A percentile compares a stretch with the other conserved stretches of the same genome.
Evolutionary conservation across 2,797 vertebrate species (phyloP).

Genomic region (Lacerta bilineata): DNA sequence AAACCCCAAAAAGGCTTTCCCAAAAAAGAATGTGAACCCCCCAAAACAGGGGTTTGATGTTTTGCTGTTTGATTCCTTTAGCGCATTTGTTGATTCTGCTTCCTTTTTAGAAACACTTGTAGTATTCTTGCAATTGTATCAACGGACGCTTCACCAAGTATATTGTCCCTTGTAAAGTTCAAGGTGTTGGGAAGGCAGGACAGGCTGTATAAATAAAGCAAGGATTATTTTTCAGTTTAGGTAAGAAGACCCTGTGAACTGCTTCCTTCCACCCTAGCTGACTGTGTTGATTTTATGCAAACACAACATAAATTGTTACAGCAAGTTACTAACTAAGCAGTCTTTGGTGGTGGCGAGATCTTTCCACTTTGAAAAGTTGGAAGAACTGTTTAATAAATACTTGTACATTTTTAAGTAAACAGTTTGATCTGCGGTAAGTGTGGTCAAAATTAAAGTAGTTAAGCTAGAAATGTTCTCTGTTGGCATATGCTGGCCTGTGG

Average conservation of each 20-base stretch:
- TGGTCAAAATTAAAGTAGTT: not conserved
- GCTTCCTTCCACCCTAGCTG: not conserved
- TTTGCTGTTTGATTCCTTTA: not conserved
- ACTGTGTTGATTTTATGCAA: constrained; percentile 1
- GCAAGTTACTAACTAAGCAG: not conserved
- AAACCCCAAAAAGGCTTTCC: no score
- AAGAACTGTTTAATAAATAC: not conserved
- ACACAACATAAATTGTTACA: not conserved
- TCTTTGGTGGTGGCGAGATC: not conserved
- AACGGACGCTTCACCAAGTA: not conserved
- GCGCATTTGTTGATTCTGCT: not conserved
- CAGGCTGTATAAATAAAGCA: not conserved
- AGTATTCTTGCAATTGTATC: not conserved
- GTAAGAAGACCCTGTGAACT: not conserved
- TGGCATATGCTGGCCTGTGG: constrained; percentile 23
- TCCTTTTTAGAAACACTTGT: not conserved
- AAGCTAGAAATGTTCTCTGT: constrained; percentile 19
- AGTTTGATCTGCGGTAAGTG: not conserved
- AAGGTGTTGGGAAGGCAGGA: not conserved
- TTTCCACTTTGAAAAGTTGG: not conserved
- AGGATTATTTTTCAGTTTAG: not conserved
- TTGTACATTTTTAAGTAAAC: not conserved
- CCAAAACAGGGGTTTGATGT: no score
- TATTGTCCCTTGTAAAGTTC: not conserved
- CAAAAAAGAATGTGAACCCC: no score